Conservation (phyloP, 2,888 invertebrate species). For the Hanleya hanleyi region DNA sequence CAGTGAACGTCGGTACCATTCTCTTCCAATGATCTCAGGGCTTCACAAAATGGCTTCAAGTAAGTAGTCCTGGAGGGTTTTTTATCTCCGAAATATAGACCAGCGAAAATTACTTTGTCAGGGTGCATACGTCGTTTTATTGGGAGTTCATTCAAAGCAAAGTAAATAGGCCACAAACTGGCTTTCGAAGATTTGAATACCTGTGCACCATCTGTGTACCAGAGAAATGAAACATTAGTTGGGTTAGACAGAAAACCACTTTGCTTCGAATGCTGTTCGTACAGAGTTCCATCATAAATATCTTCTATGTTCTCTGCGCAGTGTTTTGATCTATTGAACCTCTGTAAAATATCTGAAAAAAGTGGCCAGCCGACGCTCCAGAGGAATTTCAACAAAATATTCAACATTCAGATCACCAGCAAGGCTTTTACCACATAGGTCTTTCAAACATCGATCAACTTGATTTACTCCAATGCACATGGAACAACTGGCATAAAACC, state of each 20-base stretch:
- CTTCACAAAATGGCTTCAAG: constrained; percentile 34
- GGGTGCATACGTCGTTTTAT: constrained; percentile 13
- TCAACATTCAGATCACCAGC: not conserved
- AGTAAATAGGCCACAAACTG: constrained; percentile 29
- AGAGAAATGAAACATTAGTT: constrained; percentile 26
- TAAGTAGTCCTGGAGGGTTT: constrained; percentile 35
- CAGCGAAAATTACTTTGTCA: constrained; percentile 32
- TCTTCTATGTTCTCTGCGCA: constrained; percentile 22
- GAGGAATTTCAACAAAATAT: constrained; percentile 33
- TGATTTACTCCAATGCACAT: not conserved
- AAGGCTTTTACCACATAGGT: not conserved
- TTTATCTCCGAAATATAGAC: constrained; percentile 37
- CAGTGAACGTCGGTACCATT: constrained; percentile 12
- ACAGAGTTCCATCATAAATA: constrained; percentile 33
- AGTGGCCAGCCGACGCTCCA: constrained; percentile 23
- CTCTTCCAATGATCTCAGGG: not conserved
- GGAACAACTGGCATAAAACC: constrained; percentile 25
- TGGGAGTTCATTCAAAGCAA: constrained; percentile 33
- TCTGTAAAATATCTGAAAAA: constrained; percentile 21
- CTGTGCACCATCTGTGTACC: constrained; percentile 36
- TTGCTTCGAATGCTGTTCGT: constrained; percentile 13
- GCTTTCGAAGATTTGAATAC: constrained; percentile 36
- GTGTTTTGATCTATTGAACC: constrained; percentile 20
- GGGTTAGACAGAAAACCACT: constrained; percentile 8
- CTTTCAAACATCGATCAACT: not conserved